Conservation (phyloP, 2,888 invertebrate genomes). For the Torymus texanus region DNA sequence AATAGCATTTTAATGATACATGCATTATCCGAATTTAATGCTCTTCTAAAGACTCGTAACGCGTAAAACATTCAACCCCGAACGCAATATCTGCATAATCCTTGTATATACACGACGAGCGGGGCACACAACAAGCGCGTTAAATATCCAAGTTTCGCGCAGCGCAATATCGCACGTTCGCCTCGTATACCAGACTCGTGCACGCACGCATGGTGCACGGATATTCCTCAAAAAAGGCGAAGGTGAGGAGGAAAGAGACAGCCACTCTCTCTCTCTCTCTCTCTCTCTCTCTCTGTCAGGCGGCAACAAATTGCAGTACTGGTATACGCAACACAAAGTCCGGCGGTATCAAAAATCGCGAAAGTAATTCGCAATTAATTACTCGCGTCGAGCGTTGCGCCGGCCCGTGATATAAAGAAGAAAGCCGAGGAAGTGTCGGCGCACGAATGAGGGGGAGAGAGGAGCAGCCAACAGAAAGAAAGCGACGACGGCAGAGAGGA, state of each 20-base stretch:
- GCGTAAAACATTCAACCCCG: constrained; percentile 16
- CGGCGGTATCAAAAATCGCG: constrained; percentile 44
- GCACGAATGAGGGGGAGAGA: background rate
- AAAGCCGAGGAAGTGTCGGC: constrained; percentile 14
- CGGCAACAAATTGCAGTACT: constrained; percentile 29
- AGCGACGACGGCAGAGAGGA: constrained; percentile 1
- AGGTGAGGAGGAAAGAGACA: background rate
- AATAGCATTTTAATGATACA: constrained; percentile 43
- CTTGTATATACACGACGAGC: background rate
- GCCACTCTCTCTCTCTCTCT: background rate
- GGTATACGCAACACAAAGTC: background rate
- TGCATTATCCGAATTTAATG: constrained; percentile 30
- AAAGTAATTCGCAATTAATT: constrained; percentile 49
- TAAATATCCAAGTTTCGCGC: constrained; percentile 7
- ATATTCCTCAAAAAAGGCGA: constrained; percentile 5
- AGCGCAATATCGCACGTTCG: too few species aligned
- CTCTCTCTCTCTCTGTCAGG: too few species aligned
- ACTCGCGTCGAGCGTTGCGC: constrained; percentile 8
- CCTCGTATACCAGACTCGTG: background rate
- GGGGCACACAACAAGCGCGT: constrained; percentile 2
- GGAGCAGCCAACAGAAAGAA: background rate
- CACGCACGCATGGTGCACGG: background rate
- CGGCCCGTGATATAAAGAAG: constrained; percentile 6
- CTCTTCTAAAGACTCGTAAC: constrained; percentile 7
- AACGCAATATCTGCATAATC: constrained; percentile 23